Base-by-base conservation (phyloP, 2,113 vertebrate genomes). In the Haliaeetus leucogaster region DNA sequence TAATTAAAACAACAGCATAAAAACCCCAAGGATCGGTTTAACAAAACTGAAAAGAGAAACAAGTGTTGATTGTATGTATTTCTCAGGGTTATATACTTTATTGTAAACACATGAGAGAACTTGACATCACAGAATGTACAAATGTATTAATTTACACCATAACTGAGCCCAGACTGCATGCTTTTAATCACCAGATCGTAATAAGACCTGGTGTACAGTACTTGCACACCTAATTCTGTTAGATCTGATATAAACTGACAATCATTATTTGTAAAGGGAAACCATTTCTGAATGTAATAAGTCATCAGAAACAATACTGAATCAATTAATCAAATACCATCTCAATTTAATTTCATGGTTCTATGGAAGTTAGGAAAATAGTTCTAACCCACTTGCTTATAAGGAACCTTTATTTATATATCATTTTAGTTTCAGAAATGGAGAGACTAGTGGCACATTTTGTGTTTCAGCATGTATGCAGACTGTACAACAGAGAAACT, bases 291-390 rank as follows among this genome's bases (percentile, higher is more conserved):
- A 86, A 89, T 40, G 29, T 63, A 95, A 89, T 91, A 77, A 91
- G 59, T 63, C 55, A 86, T 71, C 29, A 78, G 55, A 68, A 92
- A 68, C 58, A 82, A 76, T 72, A 73, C 23, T 50, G 42, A 86
- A 91, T 87, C 50, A 90, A 74, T 90, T 90, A 95, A 83, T 83
- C 23, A 86, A 58, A 86, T 63, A 66, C 36, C 32, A 81, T 59
- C 47, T 78, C 55, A 84, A 84, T 93, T 84, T 95, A 90, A 95
- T 95, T 86, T 95, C 82, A 63, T 58, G 63, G 55, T 82, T 89
- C 32, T 30, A 7, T 52, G n/a, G 10, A 92, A 84, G 13, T 61
- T n/a, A 79, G 32, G 4, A 92, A 90, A 93, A 71, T 14, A 50
- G 6, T 42, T 80, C 8, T 55, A 91, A 50, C 4, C 3, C 11